A percentile compares a stretch with the other conserved stretches of the same genome.
These are phyloP conservation scores for Aphelocoma coerulescens DNA, from an alignment of 2,113 vertebrate genomes.

Conservation along the genomic window DNA sequence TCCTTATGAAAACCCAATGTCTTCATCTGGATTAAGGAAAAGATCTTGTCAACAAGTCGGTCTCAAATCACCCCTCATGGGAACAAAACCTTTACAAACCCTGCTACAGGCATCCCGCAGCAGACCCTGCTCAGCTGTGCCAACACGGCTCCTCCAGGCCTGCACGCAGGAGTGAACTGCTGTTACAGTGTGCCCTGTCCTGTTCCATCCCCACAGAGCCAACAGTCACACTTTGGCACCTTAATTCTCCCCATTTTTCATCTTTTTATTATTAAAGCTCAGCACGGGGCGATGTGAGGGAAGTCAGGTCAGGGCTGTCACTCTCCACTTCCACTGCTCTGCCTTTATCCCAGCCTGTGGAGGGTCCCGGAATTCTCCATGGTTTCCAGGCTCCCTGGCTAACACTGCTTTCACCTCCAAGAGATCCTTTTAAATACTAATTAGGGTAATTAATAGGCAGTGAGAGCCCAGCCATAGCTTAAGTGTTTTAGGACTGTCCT, in stretches of 20 bases:
- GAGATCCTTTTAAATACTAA: conserved; percentile 29
- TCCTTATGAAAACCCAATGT: background rate
- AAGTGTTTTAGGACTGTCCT: background rate
- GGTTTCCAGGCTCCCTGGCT: background rate
- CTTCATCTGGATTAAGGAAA: background rate
- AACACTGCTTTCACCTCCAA: background rate
- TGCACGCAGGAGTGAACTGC: background rate
- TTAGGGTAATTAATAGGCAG: conserved; percentile 32
- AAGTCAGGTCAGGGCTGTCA: background rate
- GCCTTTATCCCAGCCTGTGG: background rate
- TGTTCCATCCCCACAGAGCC: background rate
- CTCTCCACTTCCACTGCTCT: background rate
- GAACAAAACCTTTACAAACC: background rate
- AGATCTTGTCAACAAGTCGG: background rate
- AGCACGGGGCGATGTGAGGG: fast-evolving
- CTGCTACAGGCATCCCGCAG: background rate
- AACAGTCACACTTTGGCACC: fast-evolving
- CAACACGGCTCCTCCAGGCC: background rate
- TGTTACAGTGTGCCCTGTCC: background rate
- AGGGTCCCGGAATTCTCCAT: background rate
- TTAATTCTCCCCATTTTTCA: fast-evolving
- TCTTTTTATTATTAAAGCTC: background rate
- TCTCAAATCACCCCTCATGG: background rate
- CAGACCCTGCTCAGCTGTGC: background rate
- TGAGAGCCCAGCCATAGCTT: background rate